phyloP scores from a whole-genome alignment of 2,888 invertebrate species.

The Drosophila nigricruria region DNA sequence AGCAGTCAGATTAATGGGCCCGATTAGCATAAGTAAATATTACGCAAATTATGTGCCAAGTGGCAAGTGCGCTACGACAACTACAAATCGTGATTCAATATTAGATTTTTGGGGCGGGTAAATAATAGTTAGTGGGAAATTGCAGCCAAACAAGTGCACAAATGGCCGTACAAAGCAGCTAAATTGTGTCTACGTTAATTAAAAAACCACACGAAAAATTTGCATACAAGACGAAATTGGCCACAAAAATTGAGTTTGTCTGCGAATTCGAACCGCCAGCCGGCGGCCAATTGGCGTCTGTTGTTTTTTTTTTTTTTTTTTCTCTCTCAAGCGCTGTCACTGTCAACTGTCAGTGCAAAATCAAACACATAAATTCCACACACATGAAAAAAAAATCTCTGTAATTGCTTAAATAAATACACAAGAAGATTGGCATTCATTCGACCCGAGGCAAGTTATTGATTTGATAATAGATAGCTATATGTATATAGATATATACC shows the following conservation, averaged over 20 bases:
- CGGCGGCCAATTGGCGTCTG: constrained; percentile 52
- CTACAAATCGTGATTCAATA: constrained; percentile 63
- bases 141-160: constrained; percentile 49
- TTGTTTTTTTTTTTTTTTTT: background rate
- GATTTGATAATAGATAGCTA: constrained; percentile 17
- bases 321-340: constrained; percentile 65
- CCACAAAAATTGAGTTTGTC: constrained; percentile 64
- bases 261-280: constrained; percentile 52
- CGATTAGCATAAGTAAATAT: constrained; percentile 79
- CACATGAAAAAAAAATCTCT: constrained; percentile 20
- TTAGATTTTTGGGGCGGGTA: constrained; percentile 47
- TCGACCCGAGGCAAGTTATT: constrained; percentile 20
- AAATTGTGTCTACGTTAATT: constrained; percentile 69
- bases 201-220: constrained; percentile 68
- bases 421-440: constrained; percentile 25
- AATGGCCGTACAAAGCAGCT: constrained; percentile 17
- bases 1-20: constrained; percentile 72
- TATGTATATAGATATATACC: background rate
- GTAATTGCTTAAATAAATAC: constrained; percentile 39
- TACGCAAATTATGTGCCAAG: constrained; percentile 64
- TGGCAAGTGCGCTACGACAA: constrained; percentile 43
- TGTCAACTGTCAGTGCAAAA: constrained; percentile 71
- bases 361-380: constrained; percentile 62
- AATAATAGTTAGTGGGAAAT: constrained; percentile 20
- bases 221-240: constrained; percentile 78